Evolutionary conservation across 2,888 invertebrate species (phyloP).

Genomic region (Disparrhopalites patrizii): DNA sequence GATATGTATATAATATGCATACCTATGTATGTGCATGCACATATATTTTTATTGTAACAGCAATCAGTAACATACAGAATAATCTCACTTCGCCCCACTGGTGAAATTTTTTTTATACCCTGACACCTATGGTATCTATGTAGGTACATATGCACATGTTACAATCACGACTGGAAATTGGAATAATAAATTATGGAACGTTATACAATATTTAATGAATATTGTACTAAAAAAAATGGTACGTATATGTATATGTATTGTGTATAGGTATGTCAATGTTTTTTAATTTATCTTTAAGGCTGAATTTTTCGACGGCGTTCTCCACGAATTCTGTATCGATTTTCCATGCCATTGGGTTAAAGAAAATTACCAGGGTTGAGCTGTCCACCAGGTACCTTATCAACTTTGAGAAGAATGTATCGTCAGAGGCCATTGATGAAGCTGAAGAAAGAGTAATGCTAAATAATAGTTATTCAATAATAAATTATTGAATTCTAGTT

Average conservation of each 20-base stretch:
- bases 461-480: too few relatives aligned
- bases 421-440: conserved; percentile 13
- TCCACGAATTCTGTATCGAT: conserved; percentile 96
- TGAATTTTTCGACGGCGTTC: conserved; percentile 92
- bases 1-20: too few relatives aligned
- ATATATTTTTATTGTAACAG: too few relatives aligned
- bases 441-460: conserved; percentile 7
- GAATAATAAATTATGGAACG: not conserved
- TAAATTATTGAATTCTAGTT: too few relatives aligned
- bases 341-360: conserved; percentile 76
- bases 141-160: not conserved
- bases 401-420: conserved; percentile 44
- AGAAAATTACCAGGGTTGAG: conserved; percentile 74
- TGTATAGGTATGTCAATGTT: not conserved
- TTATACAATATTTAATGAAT: too few relatives aligned
- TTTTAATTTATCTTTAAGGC: conserved; percentile 55
- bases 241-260: too few relatives aligned
- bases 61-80: too few relatives aligned
- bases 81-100: too few relatives aligned
- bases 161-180: not conserved
- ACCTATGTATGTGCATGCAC: too few relatives aligned
- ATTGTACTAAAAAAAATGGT: too few relatives aligned
- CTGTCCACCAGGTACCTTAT: conserved; percentile 72
- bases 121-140: not conserved
- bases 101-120: not conserved